These are phyloP conservation scores for Hylaeus anthracinus DNA, from an alignment of 1,140 invertebrate species.

Conservation along the genomic window DNA sequence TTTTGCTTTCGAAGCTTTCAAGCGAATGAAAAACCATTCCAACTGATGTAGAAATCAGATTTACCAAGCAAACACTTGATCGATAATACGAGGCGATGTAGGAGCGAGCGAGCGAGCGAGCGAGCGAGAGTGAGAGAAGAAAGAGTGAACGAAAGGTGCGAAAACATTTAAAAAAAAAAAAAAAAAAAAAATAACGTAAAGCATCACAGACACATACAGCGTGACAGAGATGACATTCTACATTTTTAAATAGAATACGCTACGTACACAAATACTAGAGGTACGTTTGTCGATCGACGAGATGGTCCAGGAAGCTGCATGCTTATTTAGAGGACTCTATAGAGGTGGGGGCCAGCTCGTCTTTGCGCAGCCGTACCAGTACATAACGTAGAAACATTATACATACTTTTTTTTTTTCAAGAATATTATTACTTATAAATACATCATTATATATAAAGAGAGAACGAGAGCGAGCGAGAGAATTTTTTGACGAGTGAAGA, in stretches of 20 bases:
- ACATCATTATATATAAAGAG: constrained; percentile 73
- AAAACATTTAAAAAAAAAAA: neutral
- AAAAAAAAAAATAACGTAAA: constrained; percentile 51
- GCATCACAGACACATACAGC: constrained; percentile 61
- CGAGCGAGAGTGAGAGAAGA: constrained; percentile 23
- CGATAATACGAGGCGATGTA: constrained; percentile 38
- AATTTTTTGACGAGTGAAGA: constrained; percentile 31
- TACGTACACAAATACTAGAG: constrained; percentile 59
- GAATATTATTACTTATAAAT: constrained; percentile 79
- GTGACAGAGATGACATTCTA: constrained; percentile 59
- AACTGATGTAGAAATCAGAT: constrained; percentile 55
- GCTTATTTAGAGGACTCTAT: constrained; percentile 27
- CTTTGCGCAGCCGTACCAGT: constrained; percentile 66
- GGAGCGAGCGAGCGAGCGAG: neutral
- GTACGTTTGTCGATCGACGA: constrained; percentile 65
- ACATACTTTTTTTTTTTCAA: constrained; percentile 71
- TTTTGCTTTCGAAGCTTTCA: constrained; percentile 42
- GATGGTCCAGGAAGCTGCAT: constrained; percentile 58
- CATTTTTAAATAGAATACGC: constrained; percentile 67
- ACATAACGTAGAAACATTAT: constrained; percentile 76
- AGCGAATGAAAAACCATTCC: constrained; percentile 68
- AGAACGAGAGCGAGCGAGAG: constrained; percentile 42
- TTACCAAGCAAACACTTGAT: constrained; percentile 40
- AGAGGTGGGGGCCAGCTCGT: constrained; percentile 63
- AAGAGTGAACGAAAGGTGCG: neutral